Conservation (phyloP, 37 sponge, comb jelly and placozoan genomes). For the Agelas oroides region DNA sequence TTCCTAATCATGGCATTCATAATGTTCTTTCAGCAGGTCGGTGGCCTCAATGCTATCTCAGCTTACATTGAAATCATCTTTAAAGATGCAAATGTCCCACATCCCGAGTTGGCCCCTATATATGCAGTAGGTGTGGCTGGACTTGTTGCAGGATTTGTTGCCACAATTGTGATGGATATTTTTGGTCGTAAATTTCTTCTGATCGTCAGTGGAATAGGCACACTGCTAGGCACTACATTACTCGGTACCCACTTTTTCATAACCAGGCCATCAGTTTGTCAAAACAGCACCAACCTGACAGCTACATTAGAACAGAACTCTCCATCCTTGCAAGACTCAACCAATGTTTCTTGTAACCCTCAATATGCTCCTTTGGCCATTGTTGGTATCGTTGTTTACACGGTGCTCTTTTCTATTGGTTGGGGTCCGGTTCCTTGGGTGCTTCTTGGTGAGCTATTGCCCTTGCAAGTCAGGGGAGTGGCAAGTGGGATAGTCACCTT, state of each 20-base stretch:
- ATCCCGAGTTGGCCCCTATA: background rate
- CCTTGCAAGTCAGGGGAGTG: constrained; percentile 48
- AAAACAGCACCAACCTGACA: background rate
- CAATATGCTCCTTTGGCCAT: constrained; percentile 56
- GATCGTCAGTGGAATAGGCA: constrained; percentile 41
- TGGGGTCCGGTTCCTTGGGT: constrained; percentile 84
- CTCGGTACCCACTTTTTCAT: constrained; percentile 40
- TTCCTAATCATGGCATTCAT: constrained; percentile 19
- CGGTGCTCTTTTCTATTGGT: constrained; percentile 63
- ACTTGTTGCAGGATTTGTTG: constrained; percentile 46
- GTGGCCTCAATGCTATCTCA: constrained; percentile 49
- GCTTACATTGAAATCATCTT: constrained; percentile 46
- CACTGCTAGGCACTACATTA: constrained; percentile 32
- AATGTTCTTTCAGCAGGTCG: constrained; percentile 65
- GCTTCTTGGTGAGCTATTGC: constrained; percentile 67
- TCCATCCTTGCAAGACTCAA: no score
- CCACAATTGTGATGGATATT: constrained; percentile 54
- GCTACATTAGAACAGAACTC: background rate
- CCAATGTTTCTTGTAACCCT: background rate
- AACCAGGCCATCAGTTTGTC: constrained; percentile 18
- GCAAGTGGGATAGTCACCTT: constrained; percentile 59
- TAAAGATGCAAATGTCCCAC: constrained; percentile 10
- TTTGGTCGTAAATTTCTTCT: constrained; percentile 72
- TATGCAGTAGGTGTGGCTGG: constrained; percentile 41
- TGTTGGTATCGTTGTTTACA: constrained; percentile 46